phyloP scores from a whole-genome alignment of 1,140 invertebrate species.

The Physella acuta region DNA sequence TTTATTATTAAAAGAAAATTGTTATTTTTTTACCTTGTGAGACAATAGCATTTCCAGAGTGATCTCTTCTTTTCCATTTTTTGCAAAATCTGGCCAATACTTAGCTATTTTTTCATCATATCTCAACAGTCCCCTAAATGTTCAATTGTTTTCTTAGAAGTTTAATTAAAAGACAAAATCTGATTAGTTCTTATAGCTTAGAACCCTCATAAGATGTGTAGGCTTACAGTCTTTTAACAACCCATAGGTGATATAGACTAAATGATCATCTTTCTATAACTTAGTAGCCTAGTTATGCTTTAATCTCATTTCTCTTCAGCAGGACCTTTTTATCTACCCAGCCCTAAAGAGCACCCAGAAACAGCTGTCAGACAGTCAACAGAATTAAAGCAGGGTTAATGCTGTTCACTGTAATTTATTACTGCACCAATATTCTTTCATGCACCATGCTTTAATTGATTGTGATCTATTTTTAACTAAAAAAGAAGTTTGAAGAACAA shows the following conservation, averaged over 20 bases:
- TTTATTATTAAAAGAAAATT: too few species aligned
- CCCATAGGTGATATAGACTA: neutral
- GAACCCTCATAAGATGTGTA: neutral
- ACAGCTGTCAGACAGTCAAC: too few species aligned
- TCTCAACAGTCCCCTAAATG: conserved; percentile 44
- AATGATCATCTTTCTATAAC: neutral
- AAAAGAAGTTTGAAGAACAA: too few species aligned
- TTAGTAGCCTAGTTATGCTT: too few species aligned
- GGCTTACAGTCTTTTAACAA: neutral
- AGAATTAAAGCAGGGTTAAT: too few species aligned
- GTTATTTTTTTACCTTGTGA: conserved; percentile 38
- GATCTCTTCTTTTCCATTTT: conserved; percentile 59
- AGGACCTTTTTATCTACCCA: too few species aligned
- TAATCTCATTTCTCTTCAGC: too few species aligned
- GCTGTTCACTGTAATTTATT: too few species aligned
- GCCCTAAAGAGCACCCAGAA: too few species aligned
- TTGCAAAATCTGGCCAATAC: conserved; percentile 61
- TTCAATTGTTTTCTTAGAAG: conserved; percentile 1
- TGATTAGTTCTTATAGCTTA: neutral
- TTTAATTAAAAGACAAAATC: neutral
- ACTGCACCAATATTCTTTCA: too few species aligned
- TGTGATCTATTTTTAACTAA: too few species aligned
- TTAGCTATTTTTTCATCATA: conserved; percentile 53
- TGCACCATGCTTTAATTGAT: too few species aligned
- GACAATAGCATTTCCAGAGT: conserved; percentile 51